phyloP scores from a whole-genome alignment of 2,797 vertebrate species.

The Chiloscyllium punctatum region DNA sequence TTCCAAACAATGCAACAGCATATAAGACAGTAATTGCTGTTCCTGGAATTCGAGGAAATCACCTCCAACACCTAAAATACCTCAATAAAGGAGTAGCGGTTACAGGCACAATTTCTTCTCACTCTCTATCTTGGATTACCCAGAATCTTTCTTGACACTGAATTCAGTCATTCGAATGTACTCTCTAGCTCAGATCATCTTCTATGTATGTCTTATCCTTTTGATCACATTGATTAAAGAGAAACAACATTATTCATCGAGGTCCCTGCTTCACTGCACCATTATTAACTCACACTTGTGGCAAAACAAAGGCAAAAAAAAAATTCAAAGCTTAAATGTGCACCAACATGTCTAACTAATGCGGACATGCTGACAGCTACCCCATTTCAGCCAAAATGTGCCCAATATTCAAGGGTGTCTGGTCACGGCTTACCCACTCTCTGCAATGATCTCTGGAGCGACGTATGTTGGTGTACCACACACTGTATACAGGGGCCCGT shows the following conservation, averaged over 20 bases:
- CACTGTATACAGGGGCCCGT: constrained; percentile 84
- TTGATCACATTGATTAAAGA: neutral
- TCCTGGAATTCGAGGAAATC: no score
- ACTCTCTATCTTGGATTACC: no score
- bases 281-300: neutral
- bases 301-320: neutral
- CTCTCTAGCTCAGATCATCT: neutral
- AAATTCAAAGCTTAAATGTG: neutral
- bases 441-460: constrained; percentile 93
- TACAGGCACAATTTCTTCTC: no score
- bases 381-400: neutral
- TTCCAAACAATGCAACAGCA: no score
- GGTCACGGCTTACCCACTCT: constrained; percentile 72
- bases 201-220: neutral
- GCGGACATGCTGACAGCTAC: neutral
- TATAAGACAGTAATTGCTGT: no score
- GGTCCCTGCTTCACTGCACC: neutral
- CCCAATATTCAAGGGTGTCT: neutral
- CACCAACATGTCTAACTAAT: neutral
- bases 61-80: no score
- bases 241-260: neutral
- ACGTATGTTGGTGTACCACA: constrained; percentile 96
- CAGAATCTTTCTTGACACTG: neutral
- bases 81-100: no score
- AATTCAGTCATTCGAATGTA: neutral